Base-by-base conservation (phyloP, 37 sponge, comb jelly and placozoan genomes). In the Hormiphora californensis region DNA sequence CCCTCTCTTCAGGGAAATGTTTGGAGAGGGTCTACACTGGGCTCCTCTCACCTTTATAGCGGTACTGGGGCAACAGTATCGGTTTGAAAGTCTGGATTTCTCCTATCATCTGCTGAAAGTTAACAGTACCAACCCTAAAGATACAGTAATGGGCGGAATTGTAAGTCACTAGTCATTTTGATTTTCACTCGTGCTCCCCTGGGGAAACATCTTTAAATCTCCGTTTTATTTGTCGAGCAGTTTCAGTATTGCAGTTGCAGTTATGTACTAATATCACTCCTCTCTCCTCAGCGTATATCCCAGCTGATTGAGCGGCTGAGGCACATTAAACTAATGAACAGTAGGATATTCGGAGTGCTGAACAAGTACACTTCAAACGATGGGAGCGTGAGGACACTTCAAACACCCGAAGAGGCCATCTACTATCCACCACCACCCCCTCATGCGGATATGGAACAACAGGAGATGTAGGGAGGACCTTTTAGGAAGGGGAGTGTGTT, bases 1-100 rank as follows among this genome's bases (percentile, higher is more conserved):
- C 53, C 53, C 53, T 15, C 53, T 89, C 39, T 49, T 86, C 63
- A 95, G 96, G 87, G 94, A 94, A 81, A 90, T 90, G 81, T 97
- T 93, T 89, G 99, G 99, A 17, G 99, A 97, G 43, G 99, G 99
- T 3, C 88, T 97, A 0, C 93, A 93, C 68, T 97, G 99, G 99
- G 95, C 95, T 49, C 95, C 95, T 8, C 90, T 91, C 78, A 87
- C 90, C 27, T 40, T 98, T 39, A 91, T 95, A 36, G 86, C 86
- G 25, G 89, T 98, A 27, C 89, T 98, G 35, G 95, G 92, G 0
- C 99, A 98, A 88, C 90, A 91, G 87, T 87, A 87, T 32, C 87
- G 94, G n/a, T 98, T 98, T 73, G 92, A 93, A 43, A 90, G 95
- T 12, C 69, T 98, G 27, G 99, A 98, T 87, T 98, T 98, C 90